Evolutionary conservation across 2,113 vertebrate genomes (phyloP).

Genomic region (Chrysemys picta): DNA sequence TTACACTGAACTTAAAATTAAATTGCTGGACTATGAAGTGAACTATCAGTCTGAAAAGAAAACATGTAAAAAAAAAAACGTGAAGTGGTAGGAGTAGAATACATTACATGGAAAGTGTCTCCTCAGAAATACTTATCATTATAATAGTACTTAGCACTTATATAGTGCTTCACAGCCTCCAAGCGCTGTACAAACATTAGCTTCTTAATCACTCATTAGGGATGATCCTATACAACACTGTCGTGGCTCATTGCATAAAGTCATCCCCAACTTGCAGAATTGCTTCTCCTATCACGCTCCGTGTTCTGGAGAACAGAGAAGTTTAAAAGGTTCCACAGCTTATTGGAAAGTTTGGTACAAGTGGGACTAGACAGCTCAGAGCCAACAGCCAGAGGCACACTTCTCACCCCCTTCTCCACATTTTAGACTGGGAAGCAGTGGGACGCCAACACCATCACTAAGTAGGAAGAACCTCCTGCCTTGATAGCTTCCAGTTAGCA

Average conservation of each 20-base stretch:
- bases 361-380: background rate
- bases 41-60: background rate
- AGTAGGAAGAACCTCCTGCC: background rate
- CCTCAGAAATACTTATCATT: slow-evolving; percentile 34
- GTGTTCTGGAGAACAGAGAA: slow-evolving; percentile 2
- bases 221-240: slow-evolving; percentile 41
- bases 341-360: background rate
- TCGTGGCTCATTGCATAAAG: slow-evolving; percentile 73
- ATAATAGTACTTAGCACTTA: slow-evolving; percentile 46
- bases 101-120: background rate
- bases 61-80: background rate
- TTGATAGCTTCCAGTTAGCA: background rate
- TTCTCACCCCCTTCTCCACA: accelerated
- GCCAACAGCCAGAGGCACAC: accelerated
- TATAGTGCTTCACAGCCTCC: slow-evolving; percentile 39
- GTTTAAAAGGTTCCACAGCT: background rate
- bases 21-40: background rate
- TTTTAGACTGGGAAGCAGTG: background rate
- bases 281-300: slow-evolving; percentile 41
- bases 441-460: accelerated
- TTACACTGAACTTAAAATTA: background rate
- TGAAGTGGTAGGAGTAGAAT: background rate
- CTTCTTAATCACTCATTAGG: slow-evolving; percentile 64
- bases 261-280: slow-evolving; percentile 43
- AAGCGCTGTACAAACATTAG: slow-evolving; percentile 64